A percentile compares a stretch with the other conserved stretches of the same genome.
Conservation (phyloP, 2,888 invertebrate species). For the Amphipoea lucens region DNA sequence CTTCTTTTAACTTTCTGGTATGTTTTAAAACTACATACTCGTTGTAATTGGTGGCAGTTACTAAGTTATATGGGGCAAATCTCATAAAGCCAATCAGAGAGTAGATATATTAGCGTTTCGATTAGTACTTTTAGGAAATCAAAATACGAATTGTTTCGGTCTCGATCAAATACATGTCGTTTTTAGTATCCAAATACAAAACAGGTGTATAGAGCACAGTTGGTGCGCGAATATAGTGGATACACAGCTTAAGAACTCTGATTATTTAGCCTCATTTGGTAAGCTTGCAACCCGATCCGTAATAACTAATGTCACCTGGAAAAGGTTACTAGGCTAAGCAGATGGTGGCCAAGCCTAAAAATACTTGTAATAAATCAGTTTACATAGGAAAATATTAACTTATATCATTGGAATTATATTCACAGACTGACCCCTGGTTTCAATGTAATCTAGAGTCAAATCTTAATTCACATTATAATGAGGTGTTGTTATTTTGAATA, state of each 20-base stretch:
- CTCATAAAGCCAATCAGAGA: neutral
- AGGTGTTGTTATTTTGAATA: neutral
- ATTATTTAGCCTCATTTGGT: constrained; percentile 13
- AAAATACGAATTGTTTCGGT: accelerated
- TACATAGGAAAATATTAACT: neutral
- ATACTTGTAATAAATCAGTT: constrained; percentile 33
- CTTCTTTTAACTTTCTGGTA: neutral
- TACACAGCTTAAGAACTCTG: neutral
- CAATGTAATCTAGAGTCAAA: neutral
- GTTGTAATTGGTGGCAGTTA: neutral
- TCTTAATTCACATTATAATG: neutral
- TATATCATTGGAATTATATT: constrained; percentile 9
- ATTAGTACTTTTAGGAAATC: neutral
- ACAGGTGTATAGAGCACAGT: neutral
- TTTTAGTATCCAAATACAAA: neutral
- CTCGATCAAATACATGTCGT: neutral
- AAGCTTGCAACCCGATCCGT: constrained; percentile 5
- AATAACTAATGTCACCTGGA: constrained; percentile 14
- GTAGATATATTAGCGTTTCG: neutral
- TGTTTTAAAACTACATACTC: neutral
- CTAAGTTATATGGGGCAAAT: neutral
- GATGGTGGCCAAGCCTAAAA: constrained; percentile 39
- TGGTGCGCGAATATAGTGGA: neutral
- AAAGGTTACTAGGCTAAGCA: constrained; percentile 35
- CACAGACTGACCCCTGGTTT: neutral